Evolutionary conservation across 2,888 invertebrate species (phyloP), one percentile per base, ranked within the genome.

Genomic region (Lochmaea crataegi): DNA sequence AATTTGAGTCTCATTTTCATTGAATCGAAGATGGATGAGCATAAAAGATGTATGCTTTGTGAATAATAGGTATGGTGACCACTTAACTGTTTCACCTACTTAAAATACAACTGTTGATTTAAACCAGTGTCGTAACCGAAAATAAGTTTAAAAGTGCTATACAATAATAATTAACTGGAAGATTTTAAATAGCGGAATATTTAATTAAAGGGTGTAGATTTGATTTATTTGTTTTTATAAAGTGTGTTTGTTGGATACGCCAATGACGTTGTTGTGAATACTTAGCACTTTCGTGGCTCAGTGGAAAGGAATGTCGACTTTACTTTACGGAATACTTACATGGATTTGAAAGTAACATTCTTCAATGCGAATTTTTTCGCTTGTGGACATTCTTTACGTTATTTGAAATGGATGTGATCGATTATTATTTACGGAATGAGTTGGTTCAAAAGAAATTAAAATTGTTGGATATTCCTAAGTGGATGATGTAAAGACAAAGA

Each of bases 21-120:
- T 18, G 63, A 61, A 66, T 73, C 70, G 60, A 66, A 65, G 57
- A 73, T 71, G 69, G 73, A 69, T 60, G 6, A 32, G 38, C 32
- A 38, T 14, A 63, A 73, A 73, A 61, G 48, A 63, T 57, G 66
- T 74, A 67, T 74, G 67, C 73, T 65, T 67, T 58, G 73, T 67
- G 73, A 71, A 71, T 71, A 69, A 67, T 38, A n/a, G n/a, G n/a
- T n/a, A 7, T 38, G 32, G 56, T 67, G 57, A 61, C 65, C 22
- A 67, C 53, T 63, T 74, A 74, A 74, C 73, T 74, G 73, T 74
- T 74, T 74, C 73, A 71, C 73, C 73, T 74, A 74, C 73, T 70
- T 74, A 71, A 56, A 71, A 67, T 63, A 61, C 60, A 68, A 41
- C 57, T 38, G 60, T 60, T 60, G 14, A 60, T 16, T 16, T 60